Percentiles rank a stretch among this genome's conserved stretches.
These are phyloP conservation scores for Drosophila ogumai DNA, from an alignment of 1,140 invertebrate species.

Conservation along the genomic window DNA sequence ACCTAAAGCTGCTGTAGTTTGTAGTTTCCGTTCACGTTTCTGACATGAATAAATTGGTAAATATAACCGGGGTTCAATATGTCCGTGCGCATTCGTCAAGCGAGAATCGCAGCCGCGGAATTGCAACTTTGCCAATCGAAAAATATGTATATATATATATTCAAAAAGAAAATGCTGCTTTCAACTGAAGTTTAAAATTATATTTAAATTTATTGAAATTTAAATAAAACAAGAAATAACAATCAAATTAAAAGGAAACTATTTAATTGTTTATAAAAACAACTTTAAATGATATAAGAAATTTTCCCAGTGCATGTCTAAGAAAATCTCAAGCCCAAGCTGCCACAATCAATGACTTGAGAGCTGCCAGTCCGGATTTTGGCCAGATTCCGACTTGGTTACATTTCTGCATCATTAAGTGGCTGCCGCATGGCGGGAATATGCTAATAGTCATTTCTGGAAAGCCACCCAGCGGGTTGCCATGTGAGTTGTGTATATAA, in stretches of 20 bases:
- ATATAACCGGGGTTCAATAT: conserved; percentile 55
- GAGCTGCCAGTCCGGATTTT: conserved; percentile 50
- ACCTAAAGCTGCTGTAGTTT: conserved; percentile 38
- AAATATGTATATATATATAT: conserved; percentile 5
- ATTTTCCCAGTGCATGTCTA: conserved; percentile 8
- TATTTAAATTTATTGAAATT: not conserved
- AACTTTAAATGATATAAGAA: too few relatives aligned
- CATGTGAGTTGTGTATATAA: conserved; percentile 36
- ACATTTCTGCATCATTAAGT: conserved; percentile 79
- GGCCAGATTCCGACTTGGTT: conserved; percentile 45
- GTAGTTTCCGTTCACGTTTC: conserved; percentile 61
- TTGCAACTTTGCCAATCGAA: conserved; percentile 11
- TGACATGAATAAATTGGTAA: conserved; percentile 70
- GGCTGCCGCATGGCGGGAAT: conserved; percentile 66
- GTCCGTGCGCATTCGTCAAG: conserved; percentile 42
- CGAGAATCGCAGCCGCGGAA: conserved; percentile 14
- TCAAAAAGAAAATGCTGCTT: not conserved
- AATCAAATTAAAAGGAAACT: not conserved
- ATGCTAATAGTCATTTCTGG: conserved; percentile 59
- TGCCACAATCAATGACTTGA: conserved; percentile 68
- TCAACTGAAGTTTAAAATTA: not conserved
- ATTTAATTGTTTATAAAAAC: not conserved
- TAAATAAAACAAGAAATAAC: not conserved
- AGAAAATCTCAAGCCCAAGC: conserved; percentile 11
- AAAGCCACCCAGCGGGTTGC: conserved; percentile 39